Evolutionary conservation across 1,140 invertebrate species (phyloP), one percentile per base, ranked within the genome.

Genomic region (Adoxophyes honmai): DNA sequence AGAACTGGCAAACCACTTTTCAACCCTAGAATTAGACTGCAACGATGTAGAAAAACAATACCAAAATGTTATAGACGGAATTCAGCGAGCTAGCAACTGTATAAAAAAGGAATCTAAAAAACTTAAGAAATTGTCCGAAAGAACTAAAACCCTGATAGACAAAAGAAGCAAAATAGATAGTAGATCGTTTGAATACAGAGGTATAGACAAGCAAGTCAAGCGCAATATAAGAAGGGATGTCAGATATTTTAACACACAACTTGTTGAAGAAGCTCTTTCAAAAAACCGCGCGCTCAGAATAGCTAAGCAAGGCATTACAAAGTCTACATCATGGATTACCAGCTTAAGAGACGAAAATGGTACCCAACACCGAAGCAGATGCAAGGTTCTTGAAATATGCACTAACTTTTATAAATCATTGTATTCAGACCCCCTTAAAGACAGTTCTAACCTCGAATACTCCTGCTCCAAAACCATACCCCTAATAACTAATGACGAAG

Each of bases 181-280:
- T 14, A 10, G 8, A 34, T 36, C 34, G 10, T 11, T 35, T n/a
- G 35, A 36, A n/a, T 36, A 36, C 35, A 9, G 35, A 36, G 13
- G 1, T n/a, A n/a, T 39, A 38, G 53, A 55, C 28, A 39, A 33
- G 39, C n/a, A 38, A 39, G 15, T 38, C 1, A 55, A 53, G 21
- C 35, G 53, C 8, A 39, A 18, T 28, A 39, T 55, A 3, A 8
- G 53, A 16, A 38, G 21, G 7, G 53, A 55, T 14, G 10, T 55
- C 4, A 16, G 36, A 39, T 11, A 18, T 21, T 38, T 11, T n/a
- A 55, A 55, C 16, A 39, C 7, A 55, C n/a, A 21, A n/a, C 7
- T 16, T 10, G 21, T 53, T 13, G 9, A 53, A 53, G 8, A 5
- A 10, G 52, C 52, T 8, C 16, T 55, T n/a, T 9, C 11, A 8